A percentile compares a stretch with the other conserved stretches of the same genome.
These are phyloP conservation scores for Sycobia sp. DNA, from an alignment of 1,140 invertebrate genomes.

Conservation along the genomic window DNA sequence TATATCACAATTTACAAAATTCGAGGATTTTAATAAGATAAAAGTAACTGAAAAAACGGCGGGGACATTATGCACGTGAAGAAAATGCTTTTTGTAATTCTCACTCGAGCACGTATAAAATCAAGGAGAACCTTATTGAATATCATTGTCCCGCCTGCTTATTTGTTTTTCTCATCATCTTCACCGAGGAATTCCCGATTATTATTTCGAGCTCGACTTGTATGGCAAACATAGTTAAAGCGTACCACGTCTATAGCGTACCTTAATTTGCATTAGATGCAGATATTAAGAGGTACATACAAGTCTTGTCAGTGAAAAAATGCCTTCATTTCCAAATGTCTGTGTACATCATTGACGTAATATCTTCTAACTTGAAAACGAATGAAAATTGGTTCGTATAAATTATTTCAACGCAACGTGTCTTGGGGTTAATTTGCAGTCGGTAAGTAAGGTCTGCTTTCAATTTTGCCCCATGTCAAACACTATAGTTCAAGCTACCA, in stretches of 20 bases:
- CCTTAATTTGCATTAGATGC: conserved; percentile 26
- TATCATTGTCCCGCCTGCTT: conserved; percentile 36
- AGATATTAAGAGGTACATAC: conserved; percentile 21
- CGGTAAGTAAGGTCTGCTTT: conserved; percentile 35
- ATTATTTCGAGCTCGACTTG: conserved; percentile 29
- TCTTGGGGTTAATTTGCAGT: conserved; percentile 34
- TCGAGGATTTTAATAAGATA: conserved; percentile 44
- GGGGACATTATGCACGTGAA: conserved; percentile 35
- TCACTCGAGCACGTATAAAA: conserved; percentile 42
- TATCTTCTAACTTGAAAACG: conserved; percentile 21
- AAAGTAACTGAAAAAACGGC: conserved; percentile 35
- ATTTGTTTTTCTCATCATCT: conserved; percentile 27
- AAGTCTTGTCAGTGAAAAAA: conserved; percentile 34
- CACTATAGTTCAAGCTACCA: conserved; percentile 42
- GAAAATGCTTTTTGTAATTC: conserved; percentile 32
- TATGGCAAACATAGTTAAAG: conserved; percentile 34
- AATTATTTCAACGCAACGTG: conserved; percentile 30
- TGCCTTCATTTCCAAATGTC: conserved; percentile 29
- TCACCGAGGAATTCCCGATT: conserved; percentile 30
- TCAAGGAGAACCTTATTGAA: conserved; percentile 39
- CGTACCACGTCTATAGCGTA: conserved; percentile 33
- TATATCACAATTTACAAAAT: conserved; percentile 64
- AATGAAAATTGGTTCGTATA: conserved; percentile 30
- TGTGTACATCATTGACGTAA: conserved; percentile 27
- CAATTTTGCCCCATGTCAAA: conserved; percentile 52